Conservation (phyloP, 2,888 invertebrate genomes). For the Dusona sp. region DNA sequence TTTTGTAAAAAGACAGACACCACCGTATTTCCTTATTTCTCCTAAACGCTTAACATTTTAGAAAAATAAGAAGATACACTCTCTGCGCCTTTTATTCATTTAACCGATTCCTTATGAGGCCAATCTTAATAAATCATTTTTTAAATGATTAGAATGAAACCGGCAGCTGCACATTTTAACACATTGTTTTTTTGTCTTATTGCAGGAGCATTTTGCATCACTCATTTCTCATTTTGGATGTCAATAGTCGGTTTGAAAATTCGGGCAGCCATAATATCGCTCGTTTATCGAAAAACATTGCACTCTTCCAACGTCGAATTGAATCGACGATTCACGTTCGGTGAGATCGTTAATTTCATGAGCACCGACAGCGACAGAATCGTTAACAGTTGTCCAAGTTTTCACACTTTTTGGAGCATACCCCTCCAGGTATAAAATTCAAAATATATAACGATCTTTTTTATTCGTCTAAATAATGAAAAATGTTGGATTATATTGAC, state of each 20-base stretch:
- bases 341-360: constrained; percentile 98
- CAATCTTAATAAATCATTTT: not conserved
- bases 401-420: constrained; percentile 98
- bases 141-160: not conserved
- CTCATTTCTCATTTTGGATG: constrained; percentile 96
- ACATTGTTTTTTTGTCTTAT: constrained; percentile 61
- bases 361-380: constrained; percentile 98
- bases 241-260: constrained; percentile 94
- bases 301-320: constrained; percentile 80
- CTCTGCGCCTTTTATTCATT: no score
- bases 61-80: no score
- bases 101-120: no score
- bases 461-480: not conserved
- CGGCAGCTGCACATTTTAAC: not conserved
- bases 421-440: constrained; percentile 90
- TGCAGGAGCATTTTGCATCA: constrained; percentile 91
- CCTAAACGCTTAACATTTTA: no score
- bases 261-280: constrained; percentile 93
- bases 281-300: constrained; percentile 91
- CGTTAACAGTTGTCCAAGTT: constrained; percentile 97
- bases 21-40: no score
- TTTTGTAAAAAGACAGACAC: no score
- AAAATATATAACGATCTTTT: not conserved
- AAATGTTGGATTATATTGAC: not conserved
- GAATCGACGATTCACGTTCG: constrained; percentile 86